Base-by-base conservation (phyloP, 2,888 invertebrate species). In the Standfussiana lucernea region DNA sequence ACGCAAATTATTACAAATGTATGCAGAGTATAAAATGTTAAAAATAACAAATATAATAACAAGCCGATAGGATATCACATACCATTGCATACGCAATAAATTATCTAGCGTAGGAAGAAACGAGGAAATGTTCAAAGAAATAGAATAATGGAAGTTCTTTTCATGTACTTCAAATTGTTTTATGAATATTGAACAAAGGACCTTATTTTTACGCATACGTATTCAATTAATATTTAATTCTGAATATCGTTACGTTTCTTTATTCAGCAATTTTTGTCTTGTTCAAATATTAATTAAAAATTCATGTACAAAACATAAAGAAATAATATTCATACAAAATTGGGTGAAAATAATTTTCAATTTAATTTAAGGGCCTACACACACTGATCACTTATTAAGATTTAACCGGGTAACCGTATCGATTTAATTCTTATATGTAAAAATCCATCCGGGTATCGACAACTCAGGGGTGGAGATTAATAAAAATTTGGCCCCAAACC, bases 401-500 rank as follows among this genome's bases (percentile, higher is more conserved):
- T 79, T 86, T 84, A 84, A 89, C 90, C 87, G 89, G 86, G 75
- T 85, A 77, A 80, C 72, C 79, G 69, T 91, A 93, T 93, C 91
- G 93, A 93, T 93, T 93, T 93, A 92, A 93, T 94, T 94, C 92
- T 89, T 90, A 93, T 93, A 93, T 92, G 93, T 93, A 93, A 93
- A 94, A 93, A 92, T 91, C 91, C 89, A 91, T 92, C 90, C 90
- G 89, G 77, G 90, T 84, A 89, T 89, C 83, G 89, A 91, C 91
- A 93, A 92, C 91, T 88, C 90, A 91, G 92, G 93, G 93, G 91
- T 90, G 90, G 92, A 94, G 94, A 95, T 96, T 95, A 95, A 95
- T 95, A 96, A 95, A 95, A 95, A 94, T 94, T 94, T 94, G 90
- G 92, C 92, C 92, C 92, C 91, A 89, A 93, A 93, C 91, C 93